A percentile compares a stretch with the other conserved stretches of the same genome.
phyloP scores from a whole-genome alignment of 35 echinoderm and acorn worm species.

The Strongylocentrotus purpuratus region DNA sequence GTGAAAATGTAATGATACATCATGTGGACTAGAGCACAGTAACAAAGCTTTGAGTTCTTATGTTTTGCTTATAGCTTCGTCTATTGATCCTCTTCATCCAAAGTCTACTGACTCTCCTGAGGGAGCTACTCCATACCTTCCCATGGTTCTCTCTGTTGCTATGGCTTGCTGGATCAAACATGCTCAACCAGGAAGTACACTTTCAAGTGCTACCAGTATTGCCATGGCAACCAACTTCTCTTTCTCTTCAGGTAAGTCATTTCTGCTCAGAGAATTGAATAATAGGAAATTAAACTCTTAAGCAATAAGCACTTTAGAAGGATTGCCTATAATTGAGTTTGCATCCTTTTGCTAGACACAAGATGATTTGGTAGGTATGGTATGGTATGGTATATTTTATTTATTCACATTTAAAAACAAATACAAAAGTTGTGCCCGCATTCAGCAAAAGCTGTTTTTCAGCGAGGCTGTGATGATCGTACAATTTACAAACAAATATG shows the following conservation, averaged over 20 bases:
- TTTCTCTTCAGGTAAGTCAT: background rate
- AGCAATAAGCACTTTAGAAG: too few species aligned
- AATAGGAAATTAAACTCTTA: too few species aligned
- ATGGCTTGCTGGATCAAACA: conserved; percentile 49
- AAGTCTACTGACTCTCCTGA: conserved; percentile 53
- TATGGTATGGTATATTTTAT: too few species aligned
- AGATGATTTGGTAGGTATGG: too few species aligned
- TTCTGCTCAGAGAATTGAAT: background rate
- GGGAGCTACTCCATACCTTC: conserved; percentile 62
- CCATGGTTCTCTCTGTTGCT: conserved; percentile 68
- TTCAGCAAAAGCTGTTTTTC: too few species aligned
- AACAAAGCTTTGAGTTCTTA: background rate
- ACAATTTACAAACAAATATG: too few species aligned
- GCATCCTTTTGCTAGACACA: background rate
- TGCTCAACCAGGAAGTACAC: conserved; percentile 48
- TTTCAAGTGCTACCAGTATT: conserved; percentile 40
- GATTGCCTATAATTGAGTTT: too few species aligned
- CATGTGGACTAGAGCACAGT: background rate
- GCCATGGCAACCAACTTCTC: conserved; percentile 22
- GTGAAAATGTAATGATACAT: background rate
- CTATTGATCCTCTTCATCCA: conserved; percentile 65
- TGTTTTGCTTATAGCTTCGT: conserved; percentile 53
- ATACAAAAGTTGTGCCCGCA: too few species aligned
- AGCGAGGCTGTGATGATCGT: too few species aligned
- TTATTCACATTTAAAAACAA: too few species aligned